Conservation (phyloP, 1,140 invertebrate genomes). For the Halesus radiatus region DNA sequence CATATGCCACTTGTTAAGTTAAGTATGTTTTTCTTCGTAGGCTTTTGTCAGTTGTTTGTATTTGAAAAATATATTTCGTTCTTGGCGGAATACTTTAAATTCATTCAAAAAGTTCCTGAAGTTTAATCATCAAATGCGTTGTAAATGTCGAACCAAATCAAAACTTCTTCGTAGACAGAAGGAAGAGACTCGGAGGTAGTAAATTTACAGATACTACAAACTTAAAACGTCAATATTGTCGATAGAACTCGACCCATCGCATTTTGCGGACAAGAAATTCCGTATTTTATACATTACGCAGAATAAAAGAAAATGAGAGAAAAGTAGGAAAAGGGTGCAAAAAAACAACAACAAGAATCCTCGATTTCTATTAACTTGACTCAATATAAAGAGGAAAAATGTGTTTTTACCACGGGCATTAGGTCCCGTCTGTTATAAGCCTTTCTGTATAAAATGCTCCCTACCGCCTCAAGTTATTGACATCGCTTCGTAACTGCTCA, state of each 20-base stretch:
- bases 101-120: too few species aligned
- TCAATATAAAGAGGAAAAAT: conserved; percentile 50
- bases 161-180: not conserved
- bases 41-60: too few species aligned
- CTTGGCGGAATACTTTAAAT: too few species aligned
- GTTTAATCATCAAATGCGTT: too few species aligned
- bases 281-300: conserved; percentile 13
- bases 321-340: conserved; percentile 28
- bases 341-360: conserved; percentile 45
- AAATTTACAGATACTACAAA: not conserved
- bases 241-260: conserved; percentile 23
- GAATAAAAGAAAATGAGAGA: conserved; percentile 23
- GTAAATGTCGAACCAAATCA: too few species aligned
- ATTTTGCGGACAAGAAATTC: not conserved
- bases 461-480: conserved; percentile 29
- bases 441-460: conserved; percentile 7
- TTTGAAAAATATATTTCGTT: too few species aligned
- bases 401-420: conserved; percentile 42
- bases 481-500: conserved; percentile 24
- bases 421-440: conserved; percentile 44
- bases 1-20: too few species aligned
- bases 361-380: conserved; percentile 50
- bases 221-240: conserved; percentile 45
- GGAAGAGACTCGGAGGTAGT: not conserved
- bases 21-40: too few species aligned